These are phyloP conservation scores for Phyto melanocephala DNA, from an alignment of 2,888 invertebrate genomes.

Conservation along the genomic window DNA sequence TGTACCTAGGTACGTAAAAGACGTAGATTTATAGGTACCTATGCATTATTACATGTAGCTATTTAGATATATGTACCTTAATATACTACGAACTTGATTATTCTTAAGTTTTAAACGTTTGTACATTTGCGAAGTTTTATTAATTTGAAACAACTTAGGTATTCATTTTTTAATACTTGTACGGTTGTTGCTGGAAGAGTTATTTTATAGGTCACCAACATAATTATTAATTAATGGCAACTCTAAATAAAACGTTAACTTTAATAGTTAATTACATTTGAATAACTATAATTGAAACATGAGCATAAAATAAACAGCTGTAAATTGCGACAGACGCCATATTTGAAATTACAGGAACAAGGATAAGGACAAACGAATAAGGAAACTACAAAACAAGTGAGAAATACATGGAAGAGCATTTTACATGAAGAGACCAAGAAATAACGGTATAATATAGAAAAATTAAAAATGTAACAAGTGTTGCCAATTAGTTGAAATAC, in stretches of 20 bases:
- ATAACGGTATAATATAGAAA: background rate
- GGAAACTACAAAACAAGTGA: background rate
- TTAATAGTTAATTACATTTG: background rate
- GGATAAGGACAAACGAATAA: background rate
- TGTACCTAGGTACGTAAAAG: background rate
- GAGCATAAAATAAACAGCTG: slow-evolving; percentile 25
- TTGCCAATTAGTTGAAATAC: background rate
- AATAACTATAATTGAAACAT: background rate
- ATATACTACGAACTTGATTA: too few species aligned
- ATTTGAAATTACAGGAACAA: slow-evolving; percentile 8
- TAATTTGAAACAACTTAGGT: too few species aligned
- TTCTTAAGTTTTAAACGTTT: too few species aligned
- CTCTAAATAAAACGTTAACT: background rate
- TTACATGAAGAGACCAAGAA: background rate
- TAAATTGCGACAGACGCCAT: slow-evolving; percentile 42
- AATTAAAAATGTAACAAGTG: slow-evolving; percentile 24
- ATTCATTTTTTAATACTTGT: too few species aligned
- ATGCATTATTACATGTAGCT: background rate
- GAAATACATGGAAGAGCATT: background rate
- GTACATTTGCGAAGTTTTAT: too few species aligned
- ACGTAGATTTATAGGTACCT: background rate
- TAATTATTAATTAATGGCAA: too few species aligned
- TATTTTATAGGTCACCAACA: too few species aligned
- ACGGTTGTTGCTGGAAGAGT: too few species aligned
- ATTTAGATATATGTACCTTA: too few species aligned